Conservation (phyloP, 2,888 invertebrate species). For the Diplolepis rosae region DNA sequence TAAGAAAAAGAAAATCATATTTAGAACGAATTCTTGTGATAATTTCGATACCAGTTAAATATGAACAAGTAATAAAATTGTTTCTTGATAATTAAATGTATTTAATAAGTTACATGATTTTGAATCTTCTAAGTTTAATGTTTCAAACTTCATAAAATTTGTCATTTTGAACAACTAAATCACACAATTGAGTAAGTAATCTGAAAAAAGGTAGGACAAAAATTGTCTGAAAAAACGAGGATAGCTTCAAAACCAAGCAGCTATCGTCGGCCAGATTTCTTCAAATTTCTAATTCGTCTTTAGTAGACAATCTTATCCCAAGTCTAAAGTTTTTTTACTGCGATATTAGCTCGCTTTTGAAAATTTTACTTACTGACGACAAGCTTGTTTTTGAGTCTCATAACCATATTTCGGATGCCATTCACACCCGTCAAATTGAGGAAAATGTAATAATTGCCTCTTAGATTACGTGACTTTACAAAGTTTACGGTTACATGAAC, state of each 20-base stretch:
- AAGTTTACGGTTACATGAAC: neutral
- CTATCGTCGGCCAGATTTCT: neutral
- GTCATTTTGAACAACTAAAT: constrained; percentile 12
- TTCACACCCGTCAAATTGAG: neutral
- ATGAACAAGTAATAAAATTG: neutral
- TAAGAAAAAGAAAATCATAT: neutral
- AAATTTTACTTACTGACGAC: neutral
- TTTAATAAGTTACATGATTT: neutral
- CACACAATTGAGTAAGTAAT: neutral
- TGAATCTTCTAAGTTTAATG: neutral
- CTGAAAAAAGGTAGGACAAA: neutral
- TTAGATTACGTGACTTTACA: neutral
- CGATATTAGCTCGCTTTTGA: neutral
- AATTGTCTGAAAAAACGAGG: too few relatives aligned
- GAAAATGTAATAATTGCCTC: neutral
- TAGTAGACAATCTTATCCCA: neutral
- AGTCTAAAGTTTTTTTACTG: neutral
- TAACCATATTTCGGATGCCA: constrained; percentile 18
- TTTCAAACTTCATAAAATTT: neutral
- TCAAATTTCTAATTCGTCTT: neutral
- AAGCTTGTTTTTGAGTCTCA: neutral
- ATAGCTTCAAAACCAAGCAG: constrained; percentile 15
- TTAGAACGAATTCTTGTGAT: neutral
- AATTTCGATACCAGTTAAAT: neutral
- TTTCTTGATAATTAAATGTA: neutral